A percentile compares a stretch with the other conserved stretches of the same genome.
Evolutionary conservation across 2,888 invertebrate species (phyloP).

Genomic region (Nemurella pictetii): DNA sequence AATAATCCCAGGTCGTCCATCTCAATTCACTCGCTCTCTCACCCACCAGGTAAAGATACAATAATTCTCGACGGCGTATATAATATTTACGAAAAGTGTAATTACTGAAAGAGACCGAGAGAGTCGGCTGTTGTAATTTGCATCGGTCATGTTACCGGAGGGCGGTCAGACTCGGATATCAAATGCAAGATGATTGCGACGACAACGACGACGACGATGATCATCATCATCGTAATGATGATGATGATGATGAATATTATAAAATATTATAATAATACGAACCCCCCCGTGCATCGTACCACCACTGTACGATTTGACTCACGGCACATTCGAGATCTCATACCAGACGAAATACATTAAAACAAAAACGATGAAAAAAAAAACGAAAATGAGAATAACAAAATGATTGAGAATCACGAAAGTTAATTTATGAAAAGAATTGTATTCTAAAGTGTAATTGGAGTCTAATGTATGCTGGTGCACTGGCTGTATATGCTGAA

Average conservation of each 20-base stretch:
- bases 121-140: conserved; percentile 42
- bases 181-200: neutral
- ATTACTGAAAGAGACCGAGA: conserved; percentile 38
- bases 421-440: conserved; percentile 38
- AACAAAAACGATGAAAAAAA: neutral
- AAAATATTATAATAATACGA: neutral
- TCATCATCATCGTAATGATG: neutral
- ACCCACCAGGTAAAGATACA: conserved; percentile 5
- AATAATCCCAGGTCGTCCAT: conserved; percentile 42
- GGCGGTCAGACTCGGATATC: conserved; percentile 27
- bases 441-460: conserved; percentile 42
- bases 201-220: neutral
- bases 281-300: neutral
- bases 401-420: conserved; percentile 43
- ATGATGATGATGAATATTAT: conserved; percentile 15
- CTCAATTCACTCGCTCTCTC: conserved; percentile 39
- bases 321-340: too few species aligned
- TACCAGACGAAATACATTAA: neutral
- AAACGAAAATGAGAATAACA: conserved; percentile 23
- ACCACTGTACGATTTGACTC: neutral
- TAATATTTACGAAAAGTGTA: conserved; percentile 41
- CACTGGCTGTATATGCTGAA: neutral
- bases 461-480: conserved; percentile 17
- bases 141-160: conserved; percentile 42
- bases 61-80: neutral